A percentile compares a stretch with the other conserved stretches of the same genome.
These are phyloP conservation scores for Cephalopachus bancanus DNA, from an alignment of 2,797 vertebrate genomes.

Conservation along the genomic window DNA sequence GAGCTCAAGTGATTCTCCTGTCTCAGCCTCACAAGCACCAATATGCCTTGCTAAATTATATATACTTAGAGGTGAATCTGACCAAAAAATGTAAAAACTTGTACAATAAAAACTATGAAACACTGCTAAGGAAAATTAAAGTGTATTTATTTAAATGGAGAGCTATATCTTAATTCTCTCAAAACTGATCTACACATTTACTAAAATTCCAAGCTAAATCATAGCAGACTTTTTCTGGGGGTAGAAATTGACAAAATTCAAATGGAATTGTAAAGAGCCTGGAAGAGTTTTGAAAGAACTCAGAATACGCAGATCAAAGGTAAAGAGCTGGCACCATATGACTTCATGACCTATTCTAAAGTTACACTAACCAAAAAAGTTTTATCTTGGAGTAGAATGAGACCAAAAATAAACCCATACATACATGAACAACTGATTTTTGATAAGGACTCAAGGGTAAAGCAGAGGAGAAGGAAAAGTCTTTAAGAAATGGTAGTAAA, in stretches of 20 bases:
- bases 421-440: neutral
- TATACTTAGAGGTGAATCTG: neutral
- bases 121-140: constrained; percentile 2
- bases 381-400: neutral
- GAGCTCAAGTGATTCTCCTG: no score
- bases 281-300: neutral
- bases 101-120: neutral
- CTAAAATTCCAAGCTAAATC: neutral
- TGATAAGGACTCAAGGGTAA: neutral
- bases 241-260: neutral
- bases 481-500: neutral
- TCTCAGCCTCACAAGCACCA: no score
- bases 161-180: neutral
- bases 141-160: neutral
- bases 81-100: neutral
- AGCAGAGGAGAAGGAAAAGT: neutral
- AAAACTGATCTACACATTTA: neutral
- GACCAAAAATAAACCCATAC: neutral
- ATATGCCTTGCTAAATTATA: no score
- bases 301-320: neutral
- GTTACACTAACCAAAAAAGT: neutral
- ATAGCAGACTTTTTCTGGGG: neutral
- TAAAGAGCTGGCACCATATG: neutral
- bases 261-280: neutral
- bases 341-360: neutral